Percentiles rank a stretch among this genome's conserved stretches.
phyloP scores from a whole-genome alignment of 2,888 invertebrate genomes.

The Morpho helenor region DNA sequence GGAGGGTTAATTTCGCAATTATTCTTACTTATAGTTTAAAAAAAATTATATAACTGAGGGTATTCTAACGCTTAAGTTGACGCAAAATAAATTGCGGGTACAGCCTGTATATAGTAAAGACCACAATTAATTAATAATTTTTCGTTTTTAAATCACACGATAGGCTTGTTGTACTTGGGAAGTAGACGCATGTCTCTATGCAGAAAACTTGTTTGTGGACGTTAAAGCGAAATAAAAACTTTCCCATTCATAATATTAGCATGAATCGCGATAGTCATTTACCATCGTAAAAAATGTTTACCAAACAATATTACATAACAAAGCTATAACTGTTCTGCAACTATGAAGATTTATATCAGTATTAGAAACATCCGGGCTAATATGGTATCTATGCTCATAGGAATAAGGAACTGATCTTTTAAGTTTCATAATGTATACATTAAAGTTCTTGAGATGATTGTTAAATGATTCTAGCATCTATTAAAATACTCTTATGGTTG shows the following conservation, averaged over 20 bases:
- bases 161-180: too few species aligned
- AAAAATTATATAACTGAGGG: too few species aligned
- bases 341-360: slow-evolving; percentile 10
- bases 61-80: too few species aligned
- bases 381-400: neutral
- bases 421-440: neutral
- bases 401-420: neutral
- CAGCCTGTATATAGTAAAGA: too few species aligned
- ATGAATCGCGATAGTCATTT: neutral
- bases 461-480: neutral
- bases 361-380: neutral
- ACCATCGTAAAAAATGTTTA: slow-evolving; percentile 8
- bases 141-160: too few species aligned
- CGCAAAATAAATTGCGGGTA: too few species aligned
- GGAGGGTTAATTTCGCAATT: too few species aligned
- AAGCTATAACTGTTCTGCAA: slow-evolving; percentile 6
- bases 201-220: neutral
- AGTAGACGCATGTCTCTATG: too few species aligned
- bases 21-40: too few species aligned
- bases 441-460: neutral
- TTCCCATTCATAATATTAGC: slow-evolving; percentile 12
- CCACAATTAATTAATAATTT: too few species aligned
- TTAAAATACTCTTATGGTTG: neutral
- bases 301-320: slow-evolving; percentile 10
- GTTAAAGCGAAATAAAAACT: neutral